Base-by-base conservation (phyloP, 2,888 invertebrate species). In the Alloscopus bannaensis region DNA sequence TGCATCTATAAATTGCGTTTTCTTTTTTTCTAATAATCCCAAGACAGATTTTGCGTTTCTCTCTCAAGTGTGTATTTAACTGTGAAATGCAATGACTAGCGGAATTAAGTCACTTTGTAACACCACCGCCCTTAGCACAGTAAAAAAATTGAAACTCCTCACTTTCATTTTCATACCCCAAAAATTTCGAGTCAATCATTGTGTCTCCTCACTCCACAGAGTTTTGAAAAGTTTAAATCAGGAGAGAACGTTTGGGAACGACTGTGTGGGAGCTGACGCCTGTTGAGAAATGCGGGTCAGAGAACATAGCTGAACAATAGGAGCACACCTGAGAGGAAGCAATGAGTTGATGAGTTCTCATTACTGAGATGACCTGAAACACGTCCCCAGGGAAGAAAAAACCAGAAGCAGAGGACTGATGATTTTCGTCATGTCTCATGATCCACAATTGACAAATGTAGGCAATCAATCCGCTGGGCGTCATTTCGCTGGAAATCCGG, bases 331-430 rank as follows among this genome's bases (percentile, higher is more conserved):
- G 18, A 18, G 6, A 6, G 22, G 16, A 20, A 18, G 8, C 18
- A 20, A 18, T 18, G 20, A 2, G 3, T 50, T 3, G 22, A 50
- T 20, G 50, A 50, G 16, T 59, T 72, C 57, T 59, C 31, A 28
- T 26, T 73, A 60, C 50, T 45, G 45, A 29, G 26, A 55, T 73
- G 65, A 65, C 65, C 65, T 65, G 57, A 73, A 73, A 65, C 65
- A 73, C 65, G 57, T 73, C 22, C 2, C 47, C 36, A n/a, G n/a
- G n/a, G n/a, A n/a, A n/a, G n/a, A n/a, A n/a, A n/a, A n/a, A n/a
- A n/a, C n/a, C n/a, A n/a, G n/a, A n/a, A n/a, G n/a, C n/a, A n/a
- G n/a, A n/a, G n/a, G n/a, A n/a, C n/a, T n/a, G n/a, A 36, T 36
- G 36, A 13, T 8, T 36, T 36, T 36, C 36, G 8, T 13, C 36